phyloP scores from a whole-genome alignment of 2,797 vertebrate genomes.

The Xiphophorus birchmanni region DNA sequence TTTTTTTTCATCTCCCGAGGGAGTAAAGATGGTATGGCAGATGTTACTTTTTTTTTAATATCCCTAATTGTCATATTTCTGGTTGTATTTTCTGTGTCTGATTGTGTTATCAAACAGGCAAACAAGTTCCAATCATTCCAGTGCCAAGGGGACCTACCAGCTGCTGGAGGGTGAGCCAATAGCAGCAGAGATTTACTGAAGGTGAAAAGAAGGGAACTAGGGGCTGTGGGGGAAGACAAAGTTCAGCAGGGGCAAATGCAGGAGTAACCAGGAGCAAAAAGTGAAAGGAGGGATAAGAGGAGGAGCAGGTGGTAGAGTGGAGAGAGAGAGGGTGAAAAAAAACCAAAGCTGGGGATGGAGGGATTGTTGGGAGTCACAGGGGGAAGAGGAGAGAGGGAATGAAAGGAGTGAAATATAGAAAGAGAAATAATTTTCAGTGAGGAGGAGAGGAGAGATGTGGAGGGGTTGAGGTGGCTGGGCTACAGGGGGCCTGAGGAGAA shows the following conservation, averaged over 20 bases:
- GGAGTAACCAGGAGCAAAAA: constrained; percentile 58
- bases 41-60: constrained; percentile 6
- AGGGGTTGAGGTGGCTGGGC: constrained; percentile 74
- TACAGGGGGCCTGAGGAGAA: constrained; percentile 73
- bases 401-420: constrained; percentile 11
- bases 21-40: constrained; percentile 30
- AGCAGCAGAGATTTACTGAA: constrained; percentile 77
- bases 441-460: constrained; percentile 24
- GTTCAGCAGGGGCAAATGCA: constrained; percentile 15
- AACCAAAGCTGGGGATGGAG: constrained; percentile 55
- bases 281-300: constrained; percentile 41
- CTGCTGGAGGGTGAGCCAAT: constrained; percentile 87
- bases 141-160: constrained; percentile 90
- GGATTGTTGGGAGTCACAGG: constrained; percentile 40
- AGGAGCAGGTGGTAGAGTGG: constrained; percentile 69
- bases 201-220: constrained; percentile 70
- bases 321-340: constrained; percentile 40
- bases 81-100: constrained; percentile 36
- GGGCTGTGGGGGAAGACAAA: not conserved
- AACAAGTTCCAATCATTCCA: constrained; percentile 90
- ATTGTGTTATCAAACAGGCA: constrained; percentile 78
- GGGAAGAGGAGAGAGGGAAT: constrained; percentile 44
- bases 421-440: constrained; percentile 14
- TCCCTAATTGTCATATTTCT: constrained; percentile 25
- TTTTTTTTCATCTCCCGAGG: constrained; percentile 12